These are phyloP conservation scores for Cheilosia grossa DNA, from an alignment of 2,888 invertebrate species.

Conservation along the genomic window DNA sequence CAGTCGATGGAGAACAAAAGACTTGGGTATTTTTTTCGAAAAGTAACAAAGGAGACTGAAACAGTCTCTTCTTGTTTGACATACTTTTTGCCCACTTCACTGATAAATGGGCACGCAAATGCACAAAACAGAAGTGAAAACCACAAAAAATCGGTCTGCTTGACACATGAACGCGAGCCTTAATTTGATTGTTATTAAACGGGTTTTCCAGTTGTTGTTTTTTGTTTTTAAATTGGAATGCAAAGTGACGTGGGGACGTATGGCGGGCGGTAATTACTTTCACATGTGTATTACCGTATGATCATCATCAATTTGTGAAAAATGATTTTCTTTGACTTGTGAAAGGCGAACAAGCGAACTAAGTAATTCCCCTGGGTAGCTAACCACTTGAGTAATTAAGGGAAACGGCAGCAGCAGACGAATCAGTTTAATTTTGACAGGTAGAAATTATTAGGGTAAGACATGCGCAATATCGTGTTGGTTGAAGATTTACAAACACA, in stretches of 20 bases:
- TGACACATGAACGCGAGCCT: conserved; percentile 29
- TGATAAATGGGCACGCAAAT: conserved; percentile 50
- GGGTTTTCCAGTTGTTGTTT: conserved; percentile 11
- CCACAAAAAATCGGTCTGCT: conserved; percentile 19
- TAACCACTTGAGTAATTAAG: conserved; percentile 51
- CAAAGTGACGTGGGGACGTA: background rate
- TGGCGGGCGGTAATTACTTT: conserved; percentile 42
- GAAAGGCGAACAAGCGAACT: conserved; percentile 8
- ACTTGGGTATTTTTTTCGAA: background rate
- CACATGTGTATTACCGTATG: conserved; percentile 17
- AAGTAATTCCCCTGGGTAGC: conserved; percentile 35
- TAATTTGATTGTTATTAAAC: conserved; percentile 48
- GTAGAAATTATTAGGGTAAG: conserved; percentile 1
- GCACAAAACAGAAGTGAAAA: conserved; percentile 66
- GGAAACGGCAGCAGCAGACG: conserved; percentile 42
- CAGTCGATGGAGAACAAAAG: conserved; percentile 32
- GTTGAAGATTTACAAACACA: no score
- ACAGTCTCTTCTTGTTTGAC: conserved; percentile 46
- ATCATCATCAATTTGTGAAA: conserved; percentile 14
- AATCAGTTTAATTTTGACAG: conserved; percentile 39
- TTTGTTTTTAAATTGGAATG: conserved; percentile 2
- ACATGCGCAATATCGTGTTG: background rate
- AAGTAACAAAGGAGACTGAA: conserved; percentile 21
- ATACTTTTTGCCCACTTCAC: conserved; percentile 41
- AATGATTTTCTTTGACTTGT: background rate